Base-by-base conservation (phyloP, 2,888 invertebrate genomes). In the Scaptomyza flava region DNA sequence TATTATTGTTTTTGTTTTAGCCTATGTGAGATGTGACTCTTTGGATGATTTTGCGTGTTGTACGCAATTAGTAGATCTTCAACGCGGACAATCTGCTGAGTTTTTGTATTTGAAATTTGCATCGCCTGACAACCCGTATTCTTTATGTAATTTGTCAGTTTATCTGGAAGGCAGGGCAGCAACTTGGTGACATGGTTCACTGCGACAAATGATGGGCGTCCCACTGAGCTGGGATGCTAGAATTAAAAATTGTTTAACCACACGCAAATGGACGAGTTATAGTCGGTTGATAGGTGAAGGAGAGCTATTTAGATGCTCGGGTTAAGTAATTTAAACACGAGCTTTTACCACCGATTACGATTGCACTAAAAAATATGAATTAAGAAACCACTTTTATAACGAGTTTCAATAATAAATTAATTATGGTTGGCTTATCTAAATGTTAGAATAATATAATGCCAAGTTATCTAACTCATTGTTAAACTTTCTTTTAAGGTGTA, bases 161-260 rank as follows among this genome's bases (percentile, higher is more conserved):
- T 54, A 34, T 38, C 62, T 59, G 57, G 41, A 60, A 51, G 54
- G 65, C 59, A 62, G 65, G 62, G 47, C 69, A 65, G 14, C 34
- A 57, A 51, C 70, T 68, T 38, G 36, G 23, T 68, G 86, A 80
- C 77, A 87, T 68, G 81, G 87, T 84, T 87, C 87, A 79, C 70
- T 84, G 81, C 73, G 36, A 54, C 69, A 17, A 61, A 52, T 81
- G 68, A 81, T 78, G 42, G 54, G 59, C 47, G 31, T 41, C 34
- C 48, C 47, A 33, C 51, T 41, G 27, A 50, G 51, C 45, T 64
- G 33, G 41, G 30, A 58, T 64, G 69, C 58, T 65, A 33, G 51
- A 34, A 34, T 34, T 43, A 53, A 52, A 60, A 60, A 87, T 81
- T 86, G 68, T 45, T 47, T 47, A 72, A 41, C 48, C 31, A 41